Conservation (phyloP, 1,140 invertebrate species). For the Pseudomyrmex cubaensis region DNA sequence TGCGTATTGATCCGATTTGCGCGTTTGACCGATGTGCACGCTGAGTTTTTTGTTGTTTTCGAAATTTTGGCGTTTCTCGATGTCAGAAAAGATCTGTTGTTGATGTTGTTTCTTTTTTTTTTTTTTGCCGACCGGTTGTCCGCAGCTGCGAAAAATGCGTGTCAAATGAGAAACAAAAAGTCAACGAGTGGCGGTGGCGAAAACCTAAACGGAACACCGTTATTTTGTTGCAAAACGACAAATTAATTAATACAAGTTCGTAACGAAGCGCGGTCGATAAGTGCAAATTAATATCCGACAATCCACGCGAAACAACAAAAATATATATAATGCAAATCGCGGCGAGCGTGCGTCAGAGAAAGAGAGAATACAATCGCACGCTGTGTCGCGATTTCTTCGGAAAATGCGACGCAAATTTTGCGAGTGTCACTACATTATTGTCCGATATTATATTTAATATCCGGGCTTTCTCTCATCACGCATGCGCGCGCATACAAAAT, state of each 20-base stretch:
- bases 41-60: conserved; percentile 23
- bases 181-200: background rate
- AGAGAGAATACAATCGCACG: background rate
- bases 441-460: conserved; percentile 7
- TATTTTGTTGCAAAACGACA: conserved; percentile 35
- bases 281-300: conserved; percentile 41
- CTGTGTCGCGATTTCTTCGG: background rate
- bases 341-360: background rate
- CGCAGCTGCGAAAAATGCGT: conserved; percentile 4
- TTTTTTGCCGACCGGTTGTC: conserved; percentile 7
- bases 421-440: conserved; percentile 7
- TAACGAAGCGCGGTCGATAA: conserved; percentile 45
- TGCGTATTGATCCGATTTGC: conserved; percentile 29
- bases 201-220: background rate
- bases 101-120: background rate
- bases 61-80: conserved; percentile 31
- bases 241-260: conserved; percentile 45
- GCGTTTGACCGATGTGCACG: background rate
- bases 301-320: background rate
- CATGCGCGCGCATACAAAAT: no score
- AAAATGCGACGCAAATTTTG: conserved; percentile 30
- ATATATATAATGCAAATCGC: conserved; percentile 10
- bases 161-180: conserved; percentile 28
- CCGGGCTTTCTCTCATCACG: background rate
- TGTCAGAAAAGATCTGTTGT: background rate